Base-by-base conservation (phyloP, 1,140 invertebrate genomes). In the Drosophila ironensis region DNA sequence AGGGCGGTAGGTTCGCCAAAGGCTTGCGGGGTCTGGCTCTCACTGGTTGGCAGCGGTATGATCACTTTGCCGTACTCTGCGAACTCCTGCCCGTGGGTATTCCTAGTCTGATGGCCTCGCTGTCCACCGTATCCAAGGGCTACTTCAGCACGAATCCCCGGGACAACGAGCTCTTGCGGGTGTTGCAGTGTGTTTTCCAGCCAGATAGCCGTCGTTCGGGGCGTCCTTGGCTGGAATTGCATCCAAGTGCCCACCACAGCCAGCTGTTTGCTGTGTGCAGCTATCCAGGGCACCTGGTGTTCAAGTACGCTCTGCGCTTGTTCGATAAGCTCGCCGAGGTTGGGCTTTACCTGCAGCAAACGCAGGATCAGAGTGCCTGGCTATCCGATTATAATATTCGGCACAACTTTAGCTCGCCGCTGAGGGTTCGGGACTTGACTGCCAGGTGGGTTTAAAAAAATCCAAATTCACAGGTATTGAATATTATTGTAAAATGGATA, bases 61-160 rank as follows among this genome's bases (percentile, higher is more conserved):
- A 98, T 90, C 98, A 99, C 89, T 97, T 97, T 91, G 96, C 97
- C 2, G 94, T 96, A 0, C 92, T 99, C 9, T 98, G 97, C 89
- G 98, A 99, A 91, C 90, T 98, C 4, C 90, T 99, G n/a, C 95
- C 96, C 1, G 92, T 93, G 0, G 93, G 94, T 2, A 90, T 99
- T 48, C 98, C 98, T 4, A 95, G 94, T 45, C 81, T 96, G 24
- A 92, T 92, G 28, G 73, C 94, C 1, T 93, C 92, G 56, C 74
- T 95, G 25, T 92, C 93, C 4, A 92, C 93, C 1, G 90, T 91
- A 0, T 91, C 91, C 7, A 90, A 92, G 69, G 94, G 94, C 1
- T 93, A 92, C 74, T 94, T 94, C 70, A 93, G 94, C 76, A 89
- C 91, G 1, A 91, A 90, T 66, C 75, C 92, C 0, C 72, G 92